phyloP scores from a whole-genome alignment of 2,888 invertebrate species.

The Celastrina argiolus region DNA sequence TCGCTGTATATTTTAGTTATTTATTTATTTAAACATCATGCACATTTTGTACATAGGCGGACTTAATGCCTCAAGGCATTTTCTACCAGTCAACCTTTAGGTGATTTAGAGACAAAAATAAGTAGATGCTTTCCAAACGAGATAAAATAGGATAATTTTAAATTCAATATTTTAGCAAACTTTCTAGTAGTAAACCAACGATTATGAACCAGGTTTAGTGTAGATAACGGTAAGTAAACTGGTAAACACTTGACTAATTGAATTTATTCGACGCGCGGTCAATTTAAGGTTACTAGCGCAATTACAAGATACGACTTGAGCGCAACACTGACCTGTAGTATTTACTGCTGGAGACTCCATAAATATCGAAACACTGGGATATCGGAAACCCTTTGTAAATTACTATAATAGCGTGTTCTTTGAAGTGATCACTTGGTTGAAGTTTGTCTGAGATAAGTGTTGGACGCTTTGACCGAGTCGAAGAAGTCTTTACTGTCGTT shows the following conservation, averaged over 20 bases:
- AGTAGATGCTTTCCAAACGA: no score
- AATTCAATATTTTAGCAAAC: no score
- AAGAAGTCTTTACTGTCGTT: no score
- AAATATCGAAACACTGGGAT: neutral
- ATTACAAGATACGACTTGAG: constrained; percentile 17
- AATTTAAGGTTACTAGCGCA: constrained; percentile 21
- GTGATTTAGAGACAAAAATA: no score
- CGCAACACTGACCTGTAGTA: constrained; percentile 15
- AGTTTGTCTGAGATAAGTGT: neutral
- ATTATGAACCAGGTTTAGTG: constrained; percentile 7
- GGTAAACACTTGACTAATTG: constrained; percentile 19
- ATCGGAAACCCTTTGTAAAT: neutral
- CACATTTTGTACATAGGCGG: no score
- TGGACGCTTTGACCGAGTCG: no score
- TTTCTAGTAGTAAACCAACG: neutral
- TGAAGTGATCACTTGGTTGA: neutral
- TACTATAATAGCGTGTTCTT: neutral
- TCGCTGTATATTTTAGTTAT: neutral
- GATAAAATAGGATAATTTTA: no score
- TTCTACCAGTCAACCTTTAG: no score
- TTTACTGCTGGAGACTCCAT: neutral
- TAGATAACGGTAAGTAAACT: constrained; percentile 2
- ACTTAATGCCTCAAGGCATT: no score
- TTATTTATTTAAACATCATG: no score
- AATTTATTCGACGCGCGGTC: constrained; percentile 21